Conservation (phyloP, 2,888 invertebrate species). For the Tipula unca region DNA sequence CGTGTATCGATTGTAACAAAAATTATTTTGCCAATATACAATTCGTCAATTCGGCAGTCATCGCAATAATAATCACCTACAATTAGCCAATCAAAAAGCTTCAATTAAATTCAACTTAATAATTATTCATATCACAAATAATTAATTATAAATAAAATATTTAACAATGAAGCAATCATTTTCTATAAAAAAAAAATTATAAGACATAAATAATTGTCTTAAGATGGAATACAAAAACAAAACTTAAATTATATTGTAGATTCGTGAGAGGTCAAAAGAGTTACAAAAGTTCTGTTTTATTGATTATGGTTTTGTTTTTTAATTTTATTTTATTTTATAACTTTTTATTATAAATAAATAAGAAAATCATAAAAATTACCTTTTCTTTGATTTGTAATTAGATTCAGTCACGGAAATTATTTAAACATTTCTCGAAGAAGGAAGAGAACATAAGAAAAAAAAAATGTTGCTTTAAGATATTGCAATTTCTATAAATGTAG, state of each 20-base stretch:
- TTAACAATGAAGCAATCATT: background rate
- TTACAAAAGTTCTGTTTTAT: constrained; percentile 8
- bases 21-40: background rate
- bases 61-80: background rate
- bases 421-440: background rate
- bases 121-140: background rate
- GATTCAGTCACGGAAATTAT: background rate
- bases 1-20: background rate
- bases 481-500: background rate
- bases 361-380: constrained; percentile 2
- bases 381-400: constrained; percentile 14
- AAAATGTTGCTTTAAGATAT: background rate
- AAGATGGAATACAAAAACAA: background rate
- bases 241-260: background rate
- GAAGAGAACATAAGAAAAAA: background rate
- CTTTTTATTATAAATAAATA: background rate
- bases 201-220: background rate
- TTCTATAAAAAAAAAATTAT: too few species aligned
- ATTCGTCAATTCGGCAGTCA: background rate
- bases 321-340: background rate
- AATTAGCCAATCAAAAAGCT: background rate
- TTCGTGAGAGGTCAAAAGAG: constrained; percentile 8
- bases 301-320: background rate
- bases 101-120: background rate
- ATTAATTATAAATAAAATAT: background rate